Evolutionary conservation across 2,113 vertebrate genomes (phyloP).

Genomic region (Smithornis capensis): DNA sequence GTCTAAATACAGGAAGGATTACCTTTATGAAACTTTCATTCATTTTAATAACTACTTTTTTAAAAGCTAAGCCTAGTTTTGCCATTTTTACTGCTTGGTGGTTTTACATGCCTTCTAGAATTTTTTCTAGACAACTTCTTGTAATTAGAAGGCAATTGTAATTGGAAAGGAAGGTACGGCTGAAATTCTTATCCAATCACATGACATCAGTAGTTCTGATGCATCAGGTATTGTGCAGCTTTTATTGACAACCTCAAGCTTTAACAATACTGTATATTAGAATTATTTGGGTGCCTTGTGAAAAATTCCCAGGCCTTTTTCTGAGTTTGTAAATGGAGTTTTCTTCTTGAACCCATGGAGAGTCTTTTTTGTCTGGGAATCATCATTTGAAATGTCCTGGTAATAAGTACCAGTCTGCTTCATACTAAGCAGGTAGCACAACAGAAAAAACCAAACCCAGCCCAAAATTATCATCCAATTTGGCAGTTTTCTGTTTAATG

Average conservation of each 20-base stretch:
- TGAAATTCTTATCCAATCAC: not conserved
- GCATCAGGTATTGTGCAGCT: not conserved
- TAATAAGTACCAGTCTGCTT: not conserved
- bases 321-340: not conserved
- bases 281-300: not conserved
- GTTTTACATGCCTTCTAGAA: not conserved
- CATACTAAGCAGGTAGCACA: not conserved
- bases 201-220: not conserved
- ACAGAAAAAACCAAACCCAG: not conserved
- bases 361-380: not conserved
- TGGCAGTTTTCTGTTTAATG: not conserved
- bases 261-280: not conserved
- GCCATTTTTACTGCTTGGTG: not conserved
- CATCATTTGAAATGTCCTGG: not conserved
- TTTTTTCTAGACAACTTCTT: not conserved
- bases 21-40: not conserved
- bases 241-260: not conserved
- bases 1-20: not conserved
- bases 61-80: not conserved
- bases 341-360: not conserved
- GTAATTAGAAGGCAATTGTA: not conserved
- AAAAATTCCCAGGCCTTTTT: not conserved
- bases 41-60: not conserved
- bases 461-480: not conserved
- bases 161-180: not conserved